Conservation (phyloP, 1,140 invertebrate species). For the Monochamus saltuarius region DNA sequence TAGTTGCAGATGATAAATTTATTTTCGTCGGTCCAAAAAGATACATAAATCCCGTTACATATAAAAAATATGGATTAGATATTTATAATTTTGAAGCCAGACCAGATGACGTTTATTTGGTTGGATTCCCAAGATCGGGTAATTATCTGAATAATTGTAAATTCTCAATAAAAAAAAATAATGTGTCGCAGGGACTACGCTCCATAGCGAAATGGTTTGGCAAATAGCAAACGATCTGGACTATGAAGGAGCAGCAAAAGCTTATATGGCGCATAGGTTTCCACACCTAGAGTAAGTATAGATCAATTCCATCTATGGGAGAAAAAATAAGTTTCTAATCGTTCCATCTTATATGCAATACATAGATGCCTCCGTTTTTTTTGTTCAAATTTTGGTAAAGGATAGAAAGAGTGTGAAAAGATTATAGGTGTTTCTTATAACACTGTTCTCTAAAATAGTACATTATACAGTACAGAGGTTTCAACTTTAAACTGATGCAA, state of each 20-base stretch:
- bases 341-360: too few relatives aligned
- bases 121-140: slow-evolving; percentile 79
- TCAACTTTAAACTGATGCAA: too few relatives aligned
- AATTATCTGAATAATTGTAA: slow-evolving; percentile 8
- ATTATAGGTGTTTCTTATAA: too few relatives aligned
- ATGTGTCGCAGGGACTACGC: slow-evolving; percentile 71
- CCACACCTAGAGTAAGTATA: slow-evolving; percentile 71
- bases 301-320: too few relatives aligned
- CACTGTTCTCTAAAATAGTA: too few relatives aligned
- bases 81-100: slow-evolving; percentile 71
- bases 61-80: slow-evolving; percentile 60
- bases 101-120: slow-evolving; percentile 68
- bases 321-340: too few relatives aligned
- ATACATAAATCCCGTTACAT: slow-evolving; percentile 69
- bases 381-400: too few relatives aligned
- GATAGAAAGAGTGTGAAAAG: too few relatives aligned
- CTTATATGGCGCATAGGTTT: slow-evolving; percentile 62
- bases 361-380: too few relatives aligned
- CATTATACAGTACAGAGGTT: too few relatives aligned
- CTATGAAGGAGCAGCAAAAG: slow-evolving; percentile 61
- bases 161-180: not conserved
- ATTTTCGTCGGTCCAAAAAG: slow-evolving; percentile 67
- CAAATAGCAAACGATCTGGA: slow-evolving; percentile 71
- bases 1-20: slow-evolving; percentile 47
- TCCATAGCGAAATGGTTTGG: slow-evolving; percentile 81